Base-by-base conservation (phyloP, 2,113 vertebrate species). In the Dasypus novemcinctus region DNA sequence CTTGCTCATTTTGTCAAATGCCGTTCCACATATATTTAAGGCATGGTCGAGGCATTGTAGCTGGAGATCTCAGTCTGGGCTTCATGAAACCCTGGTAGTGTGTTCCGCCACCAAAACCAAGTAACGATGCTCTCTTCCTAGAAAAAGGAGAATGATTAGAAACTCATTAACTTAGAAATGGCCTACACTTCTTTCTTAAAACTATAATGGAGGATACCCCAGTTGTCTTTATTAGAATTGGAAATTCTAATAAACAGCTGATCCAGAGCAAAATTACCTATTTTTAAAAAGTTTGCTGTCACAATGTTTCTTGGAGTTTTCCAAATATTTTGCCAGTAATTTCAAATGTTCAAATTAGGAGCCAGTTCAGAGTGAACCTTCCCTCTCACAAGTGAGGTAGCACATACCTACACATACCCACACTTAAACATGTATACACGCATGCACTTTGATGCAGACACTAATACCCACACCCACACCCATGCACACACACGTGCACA, bases 11-110 rank as follows among this genome's bases (percentile, higher is more conserved):
- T 43, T 29, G 7, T 38, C 17, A 33, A 29, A n/a, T 20, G 74
- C 74, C 38, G 4, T 54, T 81, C 27, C 7, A 1, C 27, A 23
- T 14, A 0, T 17, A 13, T 31, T 9, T n/a, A 4, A 29, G 41
- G 31, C 31, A 17, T 20, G 17, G 33, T 4, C 1, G 9, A 49
- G n/a, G 15, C 5, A 0, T 6, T n/a, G 49, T 17, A 3, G 3
- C 5, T 57, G 41, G 78, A 17, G 57, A 20, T 6, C 41, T 11
- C 49, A 29, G 17, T 33, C 83, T 43, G 57, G 8, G 5, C 13
- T 31, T 13, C 27, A 83, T 38, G 36, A 5, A 10, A 54, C 38
- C 15, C 25, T 21, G 13, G 46, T 4, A 7, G 68, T 0, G 68
- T 0, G 8, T 33, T 31, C 33, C 4, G 2, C 20, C n/a, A 21